Evolutionary conservation across 2,797 vertebrate species (phyloP).

Genomic region (Sciurus carolinensis): DNA sequence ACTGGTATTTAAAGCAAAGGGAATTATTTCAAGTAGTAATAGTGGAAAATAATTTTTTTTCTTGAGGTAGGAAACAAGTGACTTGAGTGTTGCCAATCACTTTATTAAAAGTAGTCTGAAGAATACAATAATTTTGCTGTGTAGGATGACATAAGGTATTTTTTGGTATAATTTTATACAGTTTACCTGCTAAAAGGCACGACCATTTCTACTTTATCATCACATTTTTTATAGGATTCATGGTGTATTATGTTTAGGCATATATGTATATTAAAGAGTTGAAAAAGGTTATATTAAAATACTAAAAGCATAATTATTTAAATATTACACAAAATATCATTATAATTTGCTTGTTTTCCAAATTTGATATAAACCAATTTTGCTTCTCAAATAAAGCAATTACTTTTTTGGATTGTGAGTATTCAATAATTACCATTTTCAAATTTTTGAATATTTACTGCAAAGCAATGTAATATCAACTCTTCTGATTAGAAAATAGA

Average conservation of each 20-base stretch:
- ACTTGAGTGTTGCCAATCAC: background rate
- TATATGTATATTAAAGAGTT: conserved; percentile 1
- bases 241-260: background rate
- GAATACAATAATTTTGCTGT: conserved; percentile 38
- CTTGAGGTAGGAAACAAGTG: background rate
- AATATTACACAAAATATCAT: conserved; percentile 50
- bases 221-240: conserved; percentile 7
- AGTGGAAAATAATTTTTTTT: conserved; percentile 44
- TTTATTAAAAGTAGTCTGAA: conserved; percentile 65
- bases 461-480: conserved; percentile 59
- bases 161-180: conserved; percentile 56
- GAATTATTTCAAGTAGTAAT: conserved; percentile 3
- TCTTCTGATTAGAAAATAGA: conserved; percentile 79
- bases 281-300: conserved; percentile 56
- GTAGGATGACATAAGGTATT: background rate
- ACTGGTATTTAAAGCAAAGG: conserved; percentile 40
- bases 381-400: conserved; percentile 74
- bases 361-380: conserved; percentile 75
- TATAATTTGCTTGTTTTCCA: conserved; percentile 69
- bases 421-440: conserved; percentile 74
- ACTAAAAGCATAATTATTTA: conserved; percentile 71
- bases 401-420: conserved; percentile 74
- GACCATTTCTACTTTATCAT: conserved; percentile 17
- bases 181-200: conserved; percentile 19
- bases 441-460: conserved; percentile 69